Evolutionary conservation across 2,888 invertebrate genomes (phyloP), one percentile per base, ranked within the genome.

Genomic region (Lochmaea capreae): DNA sequence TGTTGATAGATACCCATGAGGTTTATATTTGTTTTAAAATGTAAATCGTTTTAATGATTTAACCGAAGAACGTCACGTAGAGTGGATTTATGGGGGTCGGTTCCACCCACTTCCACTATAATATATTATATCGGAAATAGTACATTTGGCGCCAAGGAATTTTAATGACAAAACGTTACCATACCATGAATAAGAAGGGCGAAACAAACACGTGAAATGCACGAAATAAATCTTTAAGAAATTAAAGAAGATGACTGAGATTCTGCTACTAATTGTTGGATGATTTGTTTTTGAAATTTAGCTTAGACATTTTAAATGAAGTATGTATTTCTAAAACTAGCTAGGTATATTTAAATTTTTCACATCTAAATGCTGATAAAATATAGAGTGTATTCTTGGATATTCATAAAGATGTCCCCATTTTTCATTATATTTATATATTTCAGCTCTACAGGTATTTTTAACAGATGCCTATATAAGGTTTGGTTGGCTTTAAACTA

Each of bases 51-150:
- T 81, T 82, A 80, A 83, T 84, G 83, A 85, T 83, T 83, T 82
- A 81, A 81, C 72, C 80, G 81, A 81, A 80, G 80, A 79, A 76
- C 81, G 85, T 85, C 85, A 84, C 81, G 81, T 82, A 77, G 79
- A 76, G 43, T 79, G 80, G 83, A 85, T 85, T 85, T 85, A 85
- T 85, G 84, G 79, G 73, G 76, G 74, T 76, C 77, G 78, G 78
- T 81, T 84, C 54, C 85, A 81, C 85, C 84, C 81, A 84, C 84
- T 84, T 85, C 83, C 84, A 82, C 83, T 80, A 81, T 82, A 83
- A 85, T 85, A 83, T 84, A 85, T 84, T 84, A 74, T 67, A 85
- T 83, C 81, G 83, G 79, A 82, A 83, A 81, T 81, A 79, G 79
- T 80, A 79, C 80, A 80, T 82, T 82, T 83, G 83, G 84, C 83